These are phyloP conservation scores for Stylophora pistillata DNA, from an alignment of 64 coral and sea anemone genomes.

Conservation along the genomic window DNA sequence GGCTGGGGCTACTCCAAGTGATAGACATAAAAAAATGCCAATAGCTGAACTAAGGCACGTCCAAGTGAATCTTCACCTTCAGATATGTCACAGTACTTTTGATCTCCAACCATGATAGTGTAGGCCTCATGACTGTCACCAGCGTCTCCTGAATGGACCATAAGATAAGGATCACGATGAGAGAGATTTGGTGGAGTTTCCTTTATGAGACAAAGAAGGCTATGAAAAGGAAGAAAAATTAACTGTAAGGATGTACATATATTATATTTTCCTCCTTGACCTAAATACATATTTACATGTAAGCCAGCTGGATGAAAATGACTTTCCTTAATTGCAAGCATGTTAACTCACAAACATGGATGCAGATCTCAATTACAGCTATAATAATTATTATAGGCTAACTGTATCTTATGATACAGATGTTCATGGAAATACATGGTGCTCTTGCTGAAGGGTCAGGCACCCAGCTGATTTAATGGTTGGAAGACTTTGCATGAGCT, in stretches of 20 bases:
- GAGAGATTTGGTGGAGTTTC: not conserved
- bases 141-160: conserved; percentile 4
- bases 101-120: conserved; percentile 19
- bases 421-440: not conserved
- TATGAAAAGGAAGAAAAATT: conserved; percentile 2
- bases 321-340: not conserved
- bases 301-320: not conserved
- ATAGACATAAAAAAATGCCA: conserved; percentile 14
- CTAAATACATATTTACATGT: conserved; percentile 8
- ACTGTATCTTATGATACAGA: not conserved
- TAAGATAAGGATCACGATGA: conserved; percentile 4
- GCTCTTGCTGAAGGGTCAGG: not conserved
- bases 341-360: not conserved
- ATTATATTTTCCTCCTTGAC: not conserved
- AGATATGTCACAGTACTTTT: conserved; percentile 17
- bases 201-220: not conserved
- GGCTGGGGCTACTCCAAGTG: not conserved
- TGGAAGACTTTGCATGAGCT: not conserved
- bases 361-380: not conserved
- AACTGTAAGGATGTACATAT: not conserved
- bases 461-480: not conserved
- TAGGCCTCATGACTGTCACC: conserved; percentile 1
- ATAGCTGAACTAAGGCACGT: conserved; percentile 12
- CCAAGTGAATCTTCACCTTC: conserved; percentile 12
- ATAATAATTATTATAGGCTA: not conserved